Percentiles rank a stretch among this genome's conserved stretches.
phyloP scores from a whole-genome alignment of 1,140 invertebrate species.

The Leptopilina clavipes region DNA sequence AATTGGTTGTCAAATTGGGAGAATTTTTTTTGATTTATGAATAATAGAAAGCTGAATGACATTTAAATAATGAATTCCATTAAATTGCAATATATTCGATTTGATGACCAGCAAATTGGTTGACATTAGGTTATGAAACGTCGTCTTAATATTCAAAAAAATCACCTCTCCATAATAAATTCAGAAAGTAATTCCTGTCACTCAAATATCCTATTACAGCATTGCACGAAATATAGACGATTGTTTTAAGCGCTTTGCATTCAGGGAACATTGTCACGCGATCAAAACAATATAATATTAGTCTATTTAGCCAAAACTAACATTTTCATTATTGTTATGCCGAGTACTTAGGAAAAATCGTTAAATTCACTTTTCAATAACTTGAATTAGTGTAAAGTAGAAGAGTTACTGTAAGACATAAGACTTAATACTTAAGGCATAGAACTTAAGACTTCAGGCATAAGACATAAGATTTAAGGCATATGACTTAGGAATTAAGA shows the following conservation, averaged over 20 bases:
- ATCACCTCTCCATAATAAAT: constrained; percentile 3
- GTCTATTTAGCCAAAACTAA: not conserved
- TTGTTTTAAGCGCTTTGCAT: not conserved
- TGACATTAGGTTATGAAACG: not conserved
- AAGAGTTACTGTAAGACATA: too few species aligned
- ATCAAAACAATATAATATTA: not conserved
- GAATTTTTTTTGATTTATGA: not conserved
- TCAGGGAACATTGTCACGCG: not conserved
- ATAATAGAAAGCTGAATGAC: not conserved
- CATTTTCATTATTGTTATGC: too few species aligned
- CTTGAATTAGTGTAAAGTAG: too few species aligned
- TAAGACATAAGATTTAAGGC: too few species aligned
- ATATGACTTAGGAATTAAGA: too few species aligned
- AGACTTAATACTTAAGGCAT: too few species aligned
- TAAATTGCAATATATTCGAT: not conserved
- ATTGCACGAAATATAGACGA: constrained; percentile 12
- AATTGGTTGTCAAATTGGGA: not conserved
- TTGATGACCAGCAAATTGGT: not conserved
- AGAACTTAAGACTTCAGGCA: too few species aligned
- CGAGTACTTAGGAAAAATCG: too few species aligned
- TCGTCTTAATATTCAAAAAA: constrained; percentile 2
- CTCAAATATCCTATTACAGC: constrained; percentile 8
- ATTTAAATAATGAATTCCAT: not conserved
- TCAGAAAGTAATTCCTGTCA: not conserved
- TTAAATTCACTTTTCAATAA: too few species aligned